Base-by-base conservation (phyloP, 2,888 invertebrate species). In the Tetranychus truncatus region DNA sequence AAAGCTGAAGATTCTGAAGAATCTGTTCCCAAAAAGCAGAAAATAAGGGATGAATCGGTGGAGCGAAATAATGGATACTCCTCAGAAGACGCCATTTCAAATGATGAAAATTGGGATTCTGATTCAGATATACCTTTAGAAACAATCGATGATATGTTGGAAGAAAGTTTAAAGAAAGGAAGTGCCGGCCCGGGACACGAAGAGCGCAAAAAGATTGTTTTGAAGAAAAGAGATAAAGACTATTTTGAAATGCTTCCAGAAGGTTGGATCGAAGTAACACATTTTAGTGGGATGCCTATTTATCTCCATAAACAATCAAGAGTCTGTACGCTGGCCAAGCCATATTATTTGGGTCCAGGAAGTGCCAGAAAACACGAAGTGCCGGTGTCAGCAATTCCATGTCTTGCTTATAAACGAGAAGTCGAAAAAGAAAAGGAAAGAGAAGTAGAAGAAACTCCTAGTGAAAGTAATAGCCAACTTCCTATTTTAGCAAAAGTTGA, bases 221-320 rank as follows among this genome's bases (percentile, higher is more conserved):
- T 80, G 9, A 80, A 79, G 79, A 79, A 77, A 55, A 24, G 77
- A 44, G 78, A 78, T 24, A 75, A 89, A 79, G 93, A 95, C 84
- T 92, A 92, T 81, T 95, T 95, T 83, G 95, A 96, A 81, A 89
- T 94, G n/a, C 85, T 99, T 45, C 99, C 99, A 0, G 90, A 94
- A 83, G 95, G 95, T 76, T 99, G 99, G 99, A 89, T 95, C 78
- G 89, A 91, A 85, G 90, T 95, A 24, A 91, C 91, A 0, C 99
- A 99, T 83, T 89, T 91, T 82, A 93, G 94, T 82, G 97, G 99
- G 20, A 92, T 99, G 90, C 95, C 95, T 1, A 85, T 99, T 66
- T 97, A 93, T 84, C 86, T 97, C 79, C 95, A 99, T 82, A 91
- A 92, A 80, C 85, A 86, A 75, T 87, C 89, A 0, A 85, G 97